A percentile compares a stretch with the other conserved stretches of the same genome.
Conservation (phyloP, 2,888 invertebrate genomes). For the Nineta flava region DNA sequence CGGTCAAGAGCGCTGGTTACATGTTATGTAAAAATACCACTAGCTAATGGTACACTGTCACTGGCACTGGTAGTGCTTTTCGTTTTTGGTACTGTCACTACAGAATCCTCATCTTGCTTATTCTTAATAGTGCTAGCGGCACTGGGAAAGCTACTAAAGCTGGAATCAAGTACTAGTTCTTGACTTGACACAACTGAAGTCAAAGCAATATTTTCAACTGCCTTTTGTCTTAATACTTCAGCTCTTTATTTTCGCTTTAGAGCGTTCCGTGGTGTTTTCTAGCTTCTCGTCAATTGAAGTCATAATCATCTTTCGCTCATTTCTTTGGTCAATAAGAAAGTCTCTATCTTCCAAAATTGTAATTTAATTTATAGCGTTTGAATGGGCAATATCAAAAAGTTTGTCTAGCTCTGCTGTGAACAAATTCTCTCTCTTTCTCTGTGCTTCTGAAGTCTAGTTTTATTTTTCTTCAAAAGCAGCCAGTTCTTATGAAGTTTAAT, state of each 20-base stretch:
- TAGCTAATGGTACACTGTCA: background rate
- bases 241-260: no score
- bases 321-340: slow-evolving; percentile 1
- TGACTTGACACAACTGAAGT: background rate
- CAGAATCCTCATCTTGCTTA: no score
- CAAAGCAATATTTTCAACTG: no score
- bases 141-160: no score
- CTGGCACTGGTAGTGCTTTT: background rate
- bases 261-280: no score
- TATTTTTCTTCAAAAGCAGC: background rate
- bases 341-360: background rate
- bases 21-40: background rate
- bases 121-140: no score
- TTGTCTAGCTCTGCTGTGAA: background rate
- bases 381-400: slow-evolving; percentile 1
- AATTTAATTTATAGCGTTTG: background rate
- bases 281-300: background rate
- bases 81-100: no score
- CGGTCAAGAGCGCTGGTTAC: background rate
- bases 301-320: background rate
- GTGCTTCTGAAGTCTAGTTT: background rate
- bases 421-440: background rate
- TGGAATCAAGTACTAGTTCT: background rate
- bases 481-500: background rate
- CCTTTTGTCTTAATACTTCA: no score